phyloP scores from a whole-genome alignment of 2,797 vertebrate genomes.

The Urocyon cinereoargenteus region DNA sequence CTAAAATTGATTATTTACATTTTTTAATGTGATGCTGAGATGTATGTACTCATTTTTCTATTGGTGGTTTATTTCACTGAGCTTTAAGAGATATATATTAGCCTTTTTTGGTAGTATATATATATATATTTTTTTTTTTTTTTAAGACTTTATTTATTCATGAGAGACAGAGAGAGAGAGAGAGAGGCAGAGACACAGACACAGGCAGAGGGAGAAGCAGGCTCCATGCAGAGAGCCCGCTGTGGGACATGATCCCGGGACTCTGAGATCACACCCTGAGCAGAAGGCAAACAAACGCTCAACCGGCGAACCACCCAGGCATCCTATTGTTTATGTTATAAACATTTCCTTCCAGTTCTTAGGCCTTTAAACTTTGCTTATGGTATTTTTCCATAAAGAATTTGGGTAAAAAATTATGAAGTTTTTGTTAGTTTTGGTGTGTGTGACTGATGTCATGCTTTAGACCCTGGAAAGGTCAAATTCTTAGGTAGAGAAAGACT shows the following conservation, averaged over 20 bases:
- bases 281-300: no score
- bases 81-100: not conserved
- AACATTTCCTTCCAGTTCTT: not conserved
- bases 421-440: not conserved
- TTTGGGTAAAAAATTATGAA: not conserved
- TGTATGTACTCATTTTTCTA: not conserved
- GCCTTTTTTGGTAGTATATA: not conserved
- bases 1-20: not conserved
- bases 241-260: no score
- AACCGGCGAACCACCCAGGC: no score
- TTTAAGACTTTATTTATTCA: no score
- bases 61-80: not conserved
- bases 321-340: not conserved
- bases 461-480: not conserved
- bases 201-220: no score
- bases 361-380: not conserved
- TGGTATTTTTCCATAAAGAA: constrained; percentile 1
- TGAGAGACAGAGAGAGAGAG: no score
- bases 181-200: no score
- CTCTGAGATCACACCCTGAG: no score
- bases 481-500: not conserved
- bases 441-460: not conserved
- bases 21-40: not conserved
- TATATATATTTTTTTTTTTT: no score
- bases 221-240: no score